Evolutionary conservation across 2,888 invertebrate genomes (phyloP), one percentile per base, ranked within the genome.

Genomic region (Platerodrilus igneus): DNA sequence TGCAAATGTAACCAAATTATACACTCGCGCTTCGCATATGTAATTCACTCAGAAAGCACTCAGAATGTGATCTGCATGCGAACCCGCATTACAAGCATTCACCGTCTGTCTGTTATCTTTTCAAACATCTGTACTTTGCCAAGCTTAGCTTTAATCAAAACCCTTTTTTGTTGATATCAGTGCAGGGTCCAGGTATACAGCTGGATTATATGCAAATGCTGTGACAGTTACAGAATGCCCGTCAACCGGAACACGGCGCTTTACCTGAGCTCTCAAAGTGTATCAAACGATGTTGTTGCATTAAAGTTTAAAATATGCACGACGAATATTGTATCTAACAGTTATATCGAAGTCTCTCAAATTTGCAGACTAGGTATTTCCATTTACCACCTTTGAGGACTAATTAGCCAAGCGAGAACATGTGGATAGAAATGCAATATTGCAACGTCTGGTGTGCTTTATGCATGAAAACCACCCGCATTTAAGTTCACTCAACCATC

Each of bases 1-100:
- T 67, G 66, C 67, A 67, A 67, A 67, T 67, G 63, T 60, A 64
- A 65, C 66, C 63, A 63, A 67, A 67, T 67, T 64, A 66, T 64
- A 58, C 62, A 62, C 62, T 63, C 64, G 59, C 60, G 64, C 56
- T 57, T 62, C 61, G 64, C 64, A 64, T 66, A 64, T 63, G 63
- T 66, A 64, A 64, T 66, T 63, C 59, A 53, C 45, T 46, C 44
- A 41, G 31, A 18, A 35, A 40, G 35, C 33, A 29, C 41, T 50
- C 42, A 51, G 54, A 51, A 45, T 41, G 50, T 44, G 36, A 33
- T 14, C 27, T 30, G 28, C 31, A 39, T 27, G 9, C 26, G 17
- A 25, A 17, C 23, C 14, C 21, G 35, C 33, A 21, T 16, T 11
- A 26, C 18, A 17, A 33, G 29, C 11, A 10, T 22, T 45, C 53